Evolutionary conservation across 2,888 invertebrate species (phyloP).

Genomic region (Cheilosia vernalis): DNA sequence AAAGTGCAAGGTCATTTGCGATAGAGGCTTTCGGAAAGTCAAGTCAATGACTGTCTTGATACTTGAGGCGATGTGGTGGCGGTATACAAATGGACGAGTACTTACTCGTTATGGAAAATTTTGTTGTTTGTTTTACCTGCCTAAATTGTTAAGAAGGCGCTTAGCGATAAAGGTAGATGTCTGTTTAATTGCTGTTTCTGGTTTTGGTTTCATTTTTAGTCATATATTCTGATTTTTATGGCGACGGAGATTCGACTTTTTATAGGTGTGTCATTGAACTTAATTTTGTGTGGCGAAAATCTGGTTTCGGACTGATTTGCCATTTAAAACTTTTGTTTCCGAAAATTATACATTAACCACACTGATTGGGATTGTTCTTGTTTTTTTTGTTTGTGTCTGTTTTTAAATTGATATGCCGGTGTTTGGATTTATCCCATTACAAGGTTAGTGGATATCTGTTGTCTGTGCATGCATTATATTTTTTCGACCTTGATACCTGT

Average conservation of each 20-base stretch:
- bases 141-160: slow-evolving; percentile 10
- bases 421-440: too few relatives aligned
- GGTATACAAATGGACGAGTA: slow-evolving; percentile 14
- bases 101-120: slow-evolving; percentile 21
- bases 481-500: too few relatives aligned
- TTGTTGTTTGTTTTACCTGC: slow-evolving; percentile 20
- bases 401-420: too few relatives aligned
- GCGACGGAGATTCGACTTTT: not conserved
- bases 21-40: slow-evolving; percentile 17
- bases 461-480: too few relatives aligned
- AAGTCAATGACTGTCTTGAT: slow-evolving; percentile 59
- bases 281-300: slow-evolving; percentile 33
- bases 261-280: slow-evolving; percentile 61
- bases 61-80: not conserved
- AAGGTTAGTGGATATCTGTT: too few relatives aligned
- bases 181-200: slow-evolving; percentile 54
- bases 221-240: slow-evolving; percentile 15
- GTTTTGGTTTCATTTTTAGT: slow-evolving; percentile 22
- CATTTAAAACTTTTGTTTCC: slow-evolving; percentile 1
- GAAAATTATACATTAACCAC: not conserved
- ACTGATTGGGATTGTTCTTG: not conserved
- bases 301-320: slow-evolving; percentile 15
- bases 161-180: slow-evolving; percentile 48
- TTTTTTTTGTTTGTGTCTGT: not conserved
- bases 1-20: slow-evolving; percentile 58